These are phyloP conservation scores for Gadopsis bispinosus DNA, from an alignment of 2,797 vertebrate species.

Conservation along the genomic window DNA sequence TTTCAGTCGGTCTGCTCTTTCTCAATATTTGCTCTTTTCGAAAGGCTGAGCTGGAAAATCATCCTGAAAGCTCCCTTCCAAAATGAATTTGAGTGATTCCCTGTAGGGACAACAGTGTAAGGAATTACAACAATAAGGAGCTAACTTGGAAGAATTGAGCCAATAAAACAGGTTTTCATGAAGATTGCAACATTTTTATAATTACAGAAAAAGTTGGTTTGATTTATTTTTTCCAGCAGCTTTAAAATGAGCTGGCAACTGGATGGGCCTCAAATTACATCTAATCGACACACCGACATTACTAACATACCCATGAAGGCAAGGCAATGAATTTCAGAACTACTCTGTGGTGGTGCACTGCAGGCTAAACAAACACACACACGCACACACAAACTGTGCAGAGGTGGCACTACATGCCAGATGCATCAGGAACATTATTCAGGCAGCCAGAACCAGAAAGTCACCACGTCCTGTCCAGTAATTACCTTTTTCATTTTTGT, in stretches of 20 bases:
- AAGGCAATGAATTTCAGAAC: conserved; percentile 30
- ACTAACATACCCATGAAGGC: conserved; percentile 22
- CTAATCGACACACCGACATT: conserved; percentile 20
- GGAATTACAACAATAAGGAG: conserved; percentile 47
- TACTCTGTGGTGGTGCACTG: conserved; percentile 14
- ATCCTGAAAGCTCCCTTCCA: conserved; percentile 17
- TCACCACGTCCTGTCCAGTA: conserved; percentile 6
- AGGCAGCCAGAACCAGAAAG: conserved; percentile 28
- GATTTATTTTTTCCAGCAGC: conserved; percentile 11
- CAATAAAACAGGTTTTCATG: conserved; percentile 48
- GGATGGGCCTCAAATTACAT: conserved; percentile 20
- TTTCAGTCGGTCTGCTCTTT: not conserved
- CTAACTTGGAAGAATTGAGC: conserved; percentile 29
- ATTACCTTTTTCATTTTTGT: conserved; percentile 26
- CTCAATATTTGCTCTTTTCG: conserved; percentile 9
- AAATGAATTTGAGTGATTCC: conserved; percentile 42
- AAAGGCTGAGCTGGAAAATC: conserved; percentile 24
- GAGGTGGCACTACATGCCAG: conserved; percentile 24
- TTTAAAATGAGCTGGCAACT: conserved; percentile 24
- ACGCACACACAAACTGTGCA: conserved; percentile 11
- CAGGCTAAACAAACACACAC: conserved; percentile 18
- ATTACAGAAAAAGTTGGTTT: conserved; percentile 35
- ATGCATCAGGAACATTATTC: conserved; percentile 40
- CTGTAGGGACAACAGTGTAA: conserved; percentile 25
- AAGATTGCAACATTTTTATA: conserved; percentile 36